These are phyloP conservation scores for Chlorocebus sabaeus DNA, from an alignment of 2,113 vertebrate genomes.

Conservation along the genomic window DNA sequence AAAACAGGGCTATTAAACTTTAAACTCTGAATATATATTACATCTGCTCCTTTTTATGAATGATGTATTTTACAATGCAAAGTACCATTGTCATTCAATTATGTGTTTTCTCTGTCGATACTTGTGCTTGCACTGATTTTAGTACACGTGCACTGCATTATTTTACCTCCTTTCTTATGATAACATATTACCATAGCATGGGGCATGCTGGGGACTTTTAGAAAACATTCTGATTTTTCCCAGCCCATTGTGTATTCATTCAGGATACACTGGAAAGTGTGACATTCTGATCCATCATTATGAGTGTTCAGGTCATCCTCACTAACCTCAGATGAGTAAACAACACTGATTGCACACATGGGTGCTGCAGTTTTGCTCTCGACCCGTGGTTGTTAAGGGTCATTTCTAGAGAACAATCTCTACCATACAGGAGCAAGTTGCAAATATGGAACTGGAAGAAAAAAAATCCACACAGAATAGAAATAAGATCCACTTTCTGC, in stretches of 20 bases:
- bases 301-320: not conserved
- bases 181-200: not conserved
- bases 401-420: not conserved
- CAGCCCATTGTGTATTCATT: not conserved
- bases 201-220: not conserved
- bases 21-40: not conserved
- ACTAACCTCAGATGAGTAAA: slow-evolving; percentile 18
- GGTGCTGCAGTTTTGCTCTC: not conserved
- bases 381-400: not conserved
- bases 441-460: not conserved
- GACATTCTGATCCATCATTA: not conserved
- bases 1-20: not conserved
- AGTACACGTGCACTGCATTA: not conserved
- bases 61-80: not conserved
- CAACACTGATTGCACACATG: not conserved
- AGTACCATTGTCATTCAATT: not conserved
- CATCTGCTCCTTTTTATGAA: not conserved
- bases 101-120: not conserved
- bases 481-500: not conserved
- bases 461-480: not conserved
- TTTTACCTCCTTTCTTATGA: not conserved
- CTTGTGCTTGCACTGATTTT: not conserved
- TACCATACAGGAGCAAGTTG: not conserved
- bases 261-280: not conserved
- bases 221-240: slow-evolving; percentile 14